Conservation (phyloP, 2,113 vertebrate genomes). For the Chunga burmeisteri region DNA sequence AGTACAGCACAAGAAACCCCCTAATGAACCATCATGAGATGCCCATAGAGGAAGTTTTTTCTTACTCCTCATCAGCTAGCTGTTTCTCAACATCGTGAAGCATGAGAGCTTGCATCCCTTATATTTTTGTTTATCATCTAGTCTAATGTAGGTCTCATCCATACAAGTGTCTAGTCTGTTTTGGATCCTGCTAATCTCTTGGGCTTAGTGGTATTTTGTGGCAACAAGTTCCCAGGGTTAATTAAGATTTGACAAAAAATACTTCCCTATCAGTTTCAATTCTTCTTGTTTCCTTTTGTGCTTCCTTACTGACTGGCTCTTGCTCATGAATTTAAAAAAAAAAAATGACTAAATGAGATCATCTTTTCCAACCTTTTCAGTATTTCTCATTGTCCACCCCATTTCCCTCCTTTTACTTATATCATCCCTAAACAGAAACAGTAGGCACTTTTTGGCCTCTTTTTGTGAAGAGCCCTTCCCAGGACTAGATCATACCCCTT, state of each 20-base stretch:
- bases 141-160: not conserved
- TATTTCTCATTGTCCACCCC: not conserved
- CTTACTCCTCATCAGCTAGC: not conserved
- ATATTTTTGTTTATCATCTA: not conserved
- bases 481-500: not conserved
- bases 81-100: not conserved
- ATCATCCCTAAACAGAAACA: not conserved
- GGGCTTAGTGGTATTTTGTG: not conserved
- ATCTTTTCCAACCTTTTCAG: not conserved
- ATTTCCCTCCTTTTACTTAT: not conserved
- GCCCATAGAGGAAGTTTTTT: not conserved
- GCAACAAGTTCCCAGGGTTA: not conserved
- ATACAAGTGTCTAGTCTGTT: not conserved
- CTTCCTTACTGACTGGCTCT: not conserved
- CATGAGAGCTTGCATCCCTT: not conserved
- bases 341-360: not conserved
- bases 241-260: not conserved
- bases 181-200: conserved; percentile 3
- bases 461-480: not conserved
- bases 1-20: not conserved
- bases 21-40: not conserved
- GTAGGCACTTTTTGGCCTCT: not conserved
- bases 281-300: not conserved
- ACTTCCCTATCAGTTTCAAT: not conserved
- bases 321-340: not conserved